Evolutionary conservation across 1,140 invertebrate genomes (phyloP), one percentile per base, ranked within the genome.

Genomic region (Batillaria attramentaria): DNA sequence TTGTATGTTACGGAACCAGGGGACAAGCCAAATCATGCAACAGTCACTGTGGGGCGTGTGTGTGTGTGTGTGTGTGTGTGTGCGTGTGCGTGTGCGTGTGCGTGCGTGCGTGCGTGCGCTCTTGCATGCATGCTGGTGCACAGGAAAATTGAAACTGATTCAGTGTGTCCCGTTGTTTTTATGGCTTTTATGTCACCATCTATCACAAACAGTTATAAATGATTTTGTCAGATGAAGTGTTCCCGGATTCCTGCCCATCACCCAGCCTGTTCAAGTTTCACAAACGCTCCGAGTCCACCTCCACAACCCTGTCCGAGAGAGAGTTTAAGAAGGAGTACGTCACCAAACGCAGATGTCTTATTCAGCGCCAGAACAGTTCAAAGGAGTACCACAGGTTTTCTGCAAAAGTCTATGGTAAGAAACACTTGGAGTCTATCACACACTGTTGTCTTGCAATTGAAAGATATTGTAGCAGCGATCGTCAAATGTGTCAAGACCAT

Each of bases 321-420:
- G 86, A 87, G 77, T 89, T 89, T 79, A 84, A 85, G 65, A 77
- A 77, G 10, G 72, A 84, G 46, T 89, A 83, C 54, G 77, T 81
- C 16, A 78, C 82, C 8, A 68, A 83, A 24, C 78, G 85, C 20
- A 87, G 85, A 81, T 84, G 85, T 37, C 70, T 88, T 54, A 86
- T 89, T 3, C 81, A 87, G 77, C 76, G 88, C 13, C 80, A 85
- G 39, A 83, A 89, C 74, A 89, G 86, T 76, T 86, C 87, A 60
- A 85, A 87, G 72, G 86, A 89, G 70, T 89, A 88, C 74, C 86
- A 87, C 60, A 57, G 88, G 43, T 77, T 85, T 20, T 88, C 88
- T 3, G 76, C 83, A 13, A 85, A 81, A 72, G 77, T 86, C 20
- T 88, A 86, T 82, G 88, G 88, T 89, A 75, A 77, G 82, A n/a